Percentiles rank a stretch among this genome's conserved stretches.
These are phyloP conservation scores for Burhinus bistriatus DNA, from an alignment of 2,113 vertebrate species.

Conservation along the genomic window DNA sequence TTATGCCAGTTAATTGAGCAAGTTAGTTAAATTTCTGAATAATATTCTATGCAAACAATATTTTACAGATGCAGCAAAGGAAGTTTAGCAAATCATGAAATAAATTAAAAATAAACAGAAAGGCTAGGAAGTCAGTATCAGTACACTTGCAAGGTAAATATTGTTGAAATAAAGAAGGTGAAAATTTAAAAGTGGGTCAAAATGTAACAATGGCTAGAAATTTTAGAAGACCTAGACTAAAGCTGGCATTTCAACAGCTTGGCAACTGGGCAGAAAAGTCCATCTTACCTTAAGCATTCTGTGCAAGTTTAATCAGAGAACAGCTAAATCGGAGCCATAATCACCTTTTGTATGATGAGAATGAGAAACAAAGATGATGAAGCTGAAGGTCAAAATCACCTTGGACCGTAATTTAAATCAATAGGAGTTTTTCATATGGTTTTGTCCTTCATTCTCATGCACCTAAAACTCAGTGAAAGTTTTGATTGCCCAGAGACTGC, in stretches of 20 bases:
- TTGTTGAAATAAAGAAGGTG: not conserved
- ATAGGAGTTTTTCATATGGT: not conserved
- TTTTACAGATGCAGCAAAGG: not conserved
- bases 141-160: not conserved
- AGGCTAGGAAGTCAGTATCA: not conserved
- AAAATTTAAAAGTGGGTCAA: not conserved
- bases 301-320: not conserved
- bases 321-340: not conserved
- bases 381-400: not conserved
- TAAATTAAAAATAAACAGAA: slow-evolving; percentile 26
- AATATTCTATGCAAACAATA: not conserved
- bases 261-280: not conserved
- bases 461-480: not conserved
- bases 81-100: not conserved
- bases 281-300: not conserved
- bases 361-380: not conserved
- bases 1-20: not conserved
- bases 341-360: not conserved
- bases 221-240: not conserved
- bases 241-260: not conserved
- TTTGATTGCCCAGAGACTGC: not conserved
- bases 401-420: not conserved
- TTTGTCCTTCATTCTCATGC: not conserved
- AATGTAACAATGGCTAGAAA: not conserved
- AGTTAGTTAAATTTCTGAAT: not conserved